Evolutionary conservation across 1,140 invertebrate genomes (phyloP).

Genomic region (Philotrypesis tridentata): DNA sequence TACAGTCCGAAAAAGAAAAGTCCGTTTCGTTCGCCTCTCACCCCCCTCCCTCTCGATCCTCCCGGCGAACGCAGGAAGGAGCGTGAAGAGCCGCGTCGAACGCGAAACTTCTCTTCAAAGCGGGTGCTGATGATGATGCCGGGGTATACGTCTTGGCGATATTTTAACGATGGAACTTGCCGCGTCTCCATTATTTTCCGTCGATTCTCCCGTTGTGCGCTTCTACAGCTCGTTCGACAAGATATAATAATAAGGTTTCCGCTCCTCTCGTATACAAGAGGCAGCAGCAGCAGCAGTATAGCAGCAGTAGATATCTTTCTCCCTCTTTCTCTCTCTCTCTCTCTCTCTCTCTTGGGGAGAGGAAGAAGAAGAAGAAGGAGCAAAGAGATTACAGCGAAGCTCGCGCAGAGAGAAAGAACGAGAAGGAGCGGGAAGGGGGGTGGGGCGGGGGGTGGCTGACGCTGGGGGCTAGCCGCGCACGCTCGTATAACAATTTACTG

Average conservation of each 20-base stretch:
- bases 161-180: slow-evolving; percentile 64
- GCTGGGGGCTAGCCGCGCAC: slow-evolving; percentile 26
- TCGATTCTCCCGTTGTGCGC: slow-evolving; percentile 55
- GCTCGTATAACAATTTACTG: slow-evolving; percentile 67
- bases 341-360: not conserved
- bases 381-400: slow-evolving; percentile 2
- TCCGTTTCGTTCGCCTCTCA: not conserved
- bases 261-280: slow-evolving; percentile 17
- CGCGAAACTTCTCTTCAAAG: not conserved
- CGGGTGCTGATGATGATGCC: not conserved
- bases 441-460: not conserved
- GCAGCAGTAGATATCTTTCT: not conserved
- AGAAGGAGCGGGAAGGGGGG: not conserved
- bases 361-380: not conserved
- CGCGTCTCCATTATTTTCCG: slow-evolving; percentile 61
- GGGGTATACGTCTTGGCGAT: not conserved
- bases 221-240: slow-evolving; percentile 53
- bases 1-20: slow-evolving; percentile 1
- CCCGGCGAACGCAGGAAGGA: not conserved
- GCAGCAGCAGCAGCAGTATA: not conserved
- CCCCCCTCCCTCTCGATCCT: not conserved
- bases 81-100: not conserved
- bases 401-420: not conserved
- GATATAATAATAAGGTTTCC: slow-evolving; percentile 61
- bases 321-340: not conserved